Conservation (phyloP, 2,888 invertebrate genomes). For the Patella depressa region DNA sequence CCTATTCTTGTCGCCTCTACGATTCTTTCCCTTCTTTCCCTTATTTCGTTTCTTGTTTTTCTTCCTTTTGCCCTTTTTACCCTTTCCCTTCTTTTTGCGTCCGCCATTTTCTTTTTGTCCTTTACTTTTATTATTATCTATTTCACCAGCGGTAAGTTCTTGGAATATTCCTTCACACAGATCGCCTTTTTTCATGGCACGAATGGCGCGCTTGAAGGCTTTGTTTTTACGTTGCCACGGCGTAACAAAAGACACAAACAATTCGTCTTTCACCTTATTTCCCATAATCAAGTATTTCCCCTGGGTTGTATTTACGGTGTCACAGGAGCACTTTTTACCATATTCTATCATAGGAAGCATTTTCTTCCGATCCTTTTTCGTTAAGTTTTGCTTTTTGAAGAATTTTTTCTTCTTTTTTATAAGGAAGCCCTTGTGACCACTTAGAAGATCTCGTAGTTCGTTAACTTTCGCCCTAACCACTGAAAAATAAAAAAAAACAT, state of each 20-base stretch:
- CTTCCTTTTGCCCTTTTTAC: slow-evolving; percentile 21
- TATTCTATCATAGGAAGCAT: slow-evolving; percentile 38
- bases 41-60: slow-evolving; percentile 23
- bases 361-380: slow-evolving; percentile 31
- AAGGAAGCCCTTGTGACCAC: slow-evolving; percentile 33
- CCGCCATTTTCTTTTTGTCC: slow-evolving; percentile 6
- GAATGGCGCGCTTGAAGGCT: slow-evolving; percentile 42
- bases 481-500: slow-evolving; percentile 12
- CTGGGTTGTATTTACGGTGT: slow-evolving; percentile 33
- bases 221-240: slow-evolving; percentile 37
- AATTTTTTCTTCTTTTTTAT: slow-evolving; percentile 42
- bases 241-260: slow-evolving; percentile 39
- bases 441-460: slow-evolving; percentile 23
- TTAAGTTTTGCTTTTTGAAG: slow-evolving; percentile 36
- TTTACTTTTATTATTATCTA: background rate
- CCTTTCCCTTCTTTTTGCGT: slow-evolving; percentile 17
- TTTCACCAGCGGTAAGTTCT: slow-evolving; percentile 11
- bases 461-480: slow-evolving; percentile 37
- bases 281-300: slow-evolving; percentile 44
- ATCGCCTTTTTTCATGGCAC: slow-evolving; percentile 43
- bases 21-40: slow-evolving; percentile 24
- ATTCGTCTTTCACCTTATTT: slow-evolving; percentile 33
- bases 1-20: slow-evolving; percentile 18
- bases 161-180: slow-evolving; percentile 38
- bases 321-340: slow-evolving; percentile 40